Evolutionary conservation across 2,888 invertebrate genomes (phyloP).

Genomic region (Phymatocera aterrima): DNA sequence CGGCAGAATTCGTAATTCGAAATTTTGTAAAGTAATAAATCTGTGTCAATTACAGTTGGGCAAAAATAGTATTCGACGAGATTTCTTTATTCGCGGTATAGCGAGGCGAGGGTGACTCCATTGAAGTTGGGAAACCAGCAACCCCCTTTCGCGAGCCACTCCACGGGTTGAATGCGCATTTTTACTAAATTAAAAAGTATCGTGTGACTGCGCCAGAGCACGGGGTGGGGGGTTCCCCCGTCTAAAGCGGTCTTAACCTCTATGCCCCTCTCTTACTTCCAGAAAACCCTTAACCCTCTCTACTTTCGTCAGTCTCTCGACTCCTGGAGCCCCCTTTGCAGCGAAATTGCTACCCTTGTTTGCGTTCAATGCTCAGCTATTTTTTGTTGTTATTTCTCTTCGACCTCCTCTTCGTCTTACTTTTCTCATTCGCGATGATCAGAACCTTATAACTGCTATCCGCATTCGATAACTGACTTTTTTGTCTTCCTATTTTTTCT

Average conservation of each 20-base stretch:
- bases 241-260: slow-evolving; percentile 70
- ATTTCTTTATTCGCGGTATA: slow-evolving; percentile 52
- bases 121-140: slow-evolving; percentile 60
- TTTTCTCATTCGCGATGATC: neutral
- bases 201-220: slow-evolving; percentile 70
- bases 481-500: neutral
- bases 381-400: slow-evolving; percentile 57
- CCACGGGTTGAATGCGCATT: slow-evolving; percentile 71
- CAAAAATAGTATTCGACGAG: slow-evolving; percentile 53
- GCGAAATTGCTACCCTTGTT: slow-evolving; percentile 72
- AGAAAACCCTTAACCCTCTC: slow-evolving; percentile 48
- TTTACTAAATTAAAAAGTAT: slow-evolving; percentile 74
- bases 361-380: slow-evolving; percentile 70
- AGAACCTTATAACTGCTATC: slow-evolving; percentile 1
- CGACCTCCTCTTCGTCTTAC: slow-evolving; percentile 23
- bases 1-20: neutral
- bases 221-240: slow-evolving; percentile 51
- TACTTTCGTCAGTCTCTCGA: slow-evolving; percentile 65
- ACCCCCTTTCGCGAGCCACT: slow-evolving; percentile 56
- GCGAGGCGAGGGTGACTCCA: slow-evolving; percentile 60
- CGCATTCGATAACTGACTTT: slow-evolving; percentile 13
- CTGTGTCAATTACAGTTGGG: slow-evolving; percentile 62
- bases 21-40: slow-evolving; percentile 53
- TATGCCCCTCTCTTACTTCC: slow-evolving; percentile 58
- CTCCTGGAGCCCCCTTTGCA: slow-evolving; percentile 65